These are phyloP conservation scores for Ferdinandea cuprea DNA, from an alignment of 2,888 invertebrate genomes.

Conservation along the genomic window DNA sequence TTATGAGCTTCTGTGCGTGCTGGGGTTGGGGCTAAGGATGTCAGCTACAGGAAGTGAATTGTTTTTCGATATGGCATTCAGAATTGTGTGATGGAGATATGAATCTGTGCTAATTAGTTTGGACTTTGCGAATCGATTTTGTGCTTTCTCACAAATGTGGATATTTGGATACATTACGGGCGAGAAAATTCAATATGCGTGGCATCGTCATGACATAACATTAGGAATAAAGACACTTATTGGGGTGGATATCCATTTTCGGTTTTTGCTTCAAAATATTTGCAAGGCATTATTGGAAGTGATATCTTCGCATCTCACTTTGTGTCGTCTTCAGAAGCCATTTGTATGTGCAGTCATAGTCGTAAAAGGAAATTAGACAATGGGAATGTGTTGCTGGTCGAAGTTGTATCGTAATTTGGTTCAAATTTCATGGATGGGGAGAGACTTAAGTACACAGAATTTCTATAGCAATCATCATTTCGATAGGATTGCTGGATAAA, in stretches of 20 bases:
- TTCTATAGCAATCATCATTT: conserved; percentile 22
- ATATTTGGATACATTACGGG: conserved; percentile 28
- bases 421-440: neutral
- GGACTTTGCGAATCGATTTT: conserved; percentile 50
- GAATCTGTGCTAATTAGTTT: conserved; percentile 73
- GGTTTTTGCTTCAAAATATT: conserved; percentile 6
- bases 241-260: conserved; percentile 39
- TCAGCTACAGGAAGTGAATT: conserved; percentile 57
- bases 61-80: conserved; percentile 65
- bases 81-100: conserved; percentile 69
- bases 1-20: too few species aligned
- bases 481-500: conserved; percentile 9
- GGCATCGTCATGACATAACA: conserved; percentile 58
- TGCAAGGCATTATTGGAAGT: conserved; percentile 20
- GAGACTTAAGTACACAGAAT: conserved; percentile 20
- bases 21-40: neutral
- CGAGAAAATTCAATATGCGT: conserved; percentile 61
- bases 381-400: conserved; percentile 37
- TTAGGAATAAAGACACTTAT: conserved; percentile 65
- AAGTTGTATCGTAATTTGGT: conserved; percentile 25
- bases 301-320: conserved; percentile 14
- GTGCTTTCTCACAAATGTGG: neutral
- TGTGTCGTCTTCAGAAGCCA: conserved; percentile 31
- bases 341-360: conserved; percentile 62
- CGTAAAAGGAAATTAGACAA: conserved; percentile 64